Base-by-base conservation (phyloP, 2,888 invertebrate species). In the Eilema griseolum region DNA sequence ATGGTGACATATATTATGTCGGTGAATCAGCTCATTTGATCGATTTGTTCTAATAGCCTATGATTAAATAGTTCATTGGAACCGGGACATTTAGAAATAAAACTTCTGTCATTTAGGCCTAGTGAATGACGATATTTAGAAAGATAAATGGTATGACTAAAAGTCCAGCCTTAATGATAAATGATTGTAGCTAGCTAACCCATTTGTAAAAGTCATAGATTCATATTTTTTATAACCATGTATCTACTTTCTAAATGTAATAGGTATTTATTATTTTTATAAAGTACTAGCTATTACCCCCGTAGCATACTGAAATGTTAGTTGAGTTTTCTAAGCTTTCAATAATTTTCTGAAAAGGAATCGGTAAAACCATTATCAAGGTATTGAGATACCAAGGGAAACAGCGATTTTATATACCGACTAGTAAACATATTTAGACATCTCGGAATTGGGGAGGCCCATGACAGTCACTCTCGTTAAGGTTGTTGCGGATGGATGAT, bases 141-240 rank as follows among this genome's bases (percentile, higher is more conserved):
- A 52, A 52, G 52, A 62, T 37, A 62, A 62, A 37, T 37, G 37
- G 37, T 62, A 23, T 33, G 33, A 33, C 61, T 23, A 14, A 61
- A 61, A 23, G 23, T 41, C 23, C 23, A 10, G 16, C 33, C 1
- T 33, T 62, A 24, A 62, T 62, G 61, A 62, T 62, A 24, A 62
- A 62, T 37, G 31, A 61, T 10, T 61, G 14, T 23, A 37, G 23
- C 14, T 14, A 37, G 24, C 33, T 37, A 61, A 61, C 37, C 23
- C 37, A 16, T 33, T 37, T 37, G 10, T 61, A 61, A 61, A 37
- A 23, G 61, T 24, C 12, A 37, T 33, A 24, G n/a, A 37, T 33
- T n/a, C 2, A 33, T 12, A 31, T 61, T 61, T 5, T 10, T 46
- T 46, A 16, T 52, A n/a, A n/a, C 20, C 52, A 16, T 52, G n/a